phyloP scores from a whole-genome alignment of 2,888 invertebrate species.

The Vanessa cardui region DNA sequence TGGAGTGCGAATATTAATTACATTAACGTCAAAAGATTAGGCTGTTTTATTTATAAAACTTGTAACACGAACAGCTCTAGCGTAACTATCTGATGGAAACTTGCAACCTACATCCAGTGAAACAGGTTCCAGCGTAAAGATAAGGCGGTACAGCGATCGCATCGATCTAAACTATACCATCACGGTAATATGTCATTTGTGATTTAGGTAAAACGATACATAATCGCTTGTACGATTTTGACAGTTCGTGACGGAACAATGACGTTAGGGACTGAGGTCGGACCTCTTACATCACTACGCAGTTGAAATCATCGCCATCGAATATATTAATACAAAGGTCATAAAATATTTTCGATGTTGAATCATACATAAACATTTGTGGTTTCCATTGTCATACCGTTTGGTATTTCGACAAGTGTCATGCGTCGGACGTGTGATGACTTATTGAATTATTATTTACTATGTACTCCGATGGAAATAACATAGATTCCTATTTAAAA shows the following conservation, averaged over 20 bases:
- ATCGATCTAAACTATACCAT: constrained; percentile 21
- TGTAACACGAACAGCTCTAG: constrained; percentile 17
- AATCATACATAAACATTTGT: constrained; percentile 29
- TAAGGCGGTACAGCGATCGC: constrained; percentile 28
- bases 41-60: constrained; percentile 21
- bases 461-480: too few species aligned
- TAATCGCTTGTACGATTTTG: constrained; percentile 22
- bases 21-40: constrained; percentile 3
- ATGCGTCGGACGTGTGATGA: constrained; percentile 14
- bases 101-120: constrained; percentile 42
- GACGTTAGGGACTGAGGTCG: constrained; percentile 25
- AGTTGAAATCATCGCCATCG: constrained; percentile 32
- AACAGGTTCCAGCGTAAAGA: constrained; percentile 41
- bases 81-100: constrained; percentile 34
- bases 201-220: constrained; percentile 13
- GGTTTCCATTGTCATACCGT: constrained; percentile 21
- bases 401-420: constrained; percentile 25
- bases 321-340: constrained; percentile 33
- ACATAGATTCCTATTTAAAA: too few species aligned
- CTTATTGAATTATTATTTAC: constrained; percentile 17
- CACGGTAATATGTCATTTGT: constrained; percentile 30
- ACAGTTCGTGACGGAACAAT: constrained; percentile 11
- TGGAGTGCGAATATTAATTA: neutral
- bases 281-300: constrained; percentile 30
- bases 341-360: constrained; percentile 30